Percentiles rank a stretch among this genome's conserved stretches.
These are phyloP conservation scores for Proisotoma minuta DNA, from an alignment of 2,888 invertebrate species.

Conservation along the genomic window DNA sequence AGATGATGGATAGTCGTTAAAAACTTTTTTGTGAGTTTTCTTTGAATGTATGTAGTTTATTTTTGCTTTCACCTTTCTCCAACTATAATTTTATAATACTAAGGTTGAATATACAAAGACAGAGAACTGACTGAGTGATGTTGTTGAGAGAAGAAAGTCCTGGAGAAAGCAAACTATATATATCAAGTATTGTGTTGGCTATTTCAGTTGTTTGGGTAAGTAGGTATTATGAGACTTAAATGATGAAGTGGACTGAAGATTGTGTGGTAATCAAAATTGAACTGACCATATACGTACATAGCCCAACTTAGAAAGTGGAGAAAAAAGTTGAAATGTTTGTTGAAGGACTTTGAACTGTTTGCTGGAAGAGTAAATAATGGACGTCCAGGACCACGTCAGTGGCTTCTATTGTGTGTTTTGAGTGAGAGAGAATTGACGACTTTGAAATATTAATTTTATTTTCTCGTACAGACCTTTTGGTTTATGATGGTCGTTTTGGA, in stretches of 20 bases:
- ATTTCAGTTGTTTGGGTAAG: neutral
- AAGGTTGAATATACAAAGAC: too few species aligned
- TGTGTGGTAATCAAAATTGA: neutral
- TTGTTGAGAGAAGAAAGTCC: neutral
- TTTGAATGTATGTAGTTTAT: too few species aligned
- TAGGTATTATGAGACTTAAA: neutral
- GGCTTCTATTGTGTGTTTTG: too few species aligned
- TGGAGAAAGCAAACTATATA: neutral
- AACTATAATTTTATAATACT: too few species aligned
- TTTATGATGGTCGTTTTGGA: too few species aligned
- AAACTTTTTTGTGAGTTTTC: constrained; percentile 2
- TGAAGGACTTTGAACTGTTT: neutral
- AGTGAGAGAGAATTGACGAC: neutral
- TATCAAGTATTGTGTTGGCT: neutral
- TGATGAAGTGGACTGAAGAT: neutral
- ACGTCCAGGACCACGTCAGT: too few species aligned
- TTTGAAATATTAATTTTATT: constrained; percentile 5
- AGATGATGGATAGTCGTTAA: constrained; percentile 14
- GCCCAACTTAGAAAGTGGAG: neutral
- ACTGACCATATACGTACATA: neutral
- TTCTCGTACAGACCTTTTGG: too few species aligned
- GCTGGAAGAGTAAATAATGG: too few species aligned
- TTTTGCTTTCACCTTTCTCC: too few species aligned
- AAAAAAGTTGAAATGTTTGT: neutral
- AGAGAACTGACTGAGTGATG: too few species aligned